phyloP scores from a whole-genome alignment of 2,888 invertebrate genomes.

The Venusia cambrica region DNA sequence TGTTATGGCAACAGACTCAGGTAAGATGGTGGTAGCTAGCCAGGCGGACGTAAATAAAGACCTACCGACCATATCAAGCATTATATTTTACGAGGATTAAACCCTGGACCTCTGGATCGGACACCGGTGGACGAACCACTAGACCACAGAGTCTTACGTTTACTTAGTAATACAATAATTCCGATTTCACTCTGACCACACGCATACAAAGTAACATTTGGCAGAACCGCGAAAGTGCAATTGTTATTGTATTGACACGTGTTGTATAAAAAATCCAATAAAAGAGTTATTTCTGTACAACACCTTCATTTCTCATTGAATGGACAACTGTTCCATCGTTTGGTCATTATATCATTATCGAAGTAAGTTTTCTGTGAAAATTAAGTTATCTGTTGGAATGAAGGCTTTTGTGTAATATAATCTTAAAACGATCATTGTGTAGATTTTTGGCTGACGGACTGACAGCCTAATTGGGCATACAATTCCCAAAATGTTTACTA shows the following conservation, averaged over 20 bases:
- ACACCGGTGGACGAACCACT: too few relatives aligned
- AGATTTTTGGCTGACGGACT: too few relatives aligned
- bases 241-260: constrained; percentile 47
- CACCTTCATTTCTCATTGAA: constrained; percentile 26
- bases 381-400: constrained; percentile 7
- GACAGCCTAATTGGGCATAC: too few relatives aligned
- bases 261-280: constrained; percentile 3
- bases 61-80: too few relatives aligned
- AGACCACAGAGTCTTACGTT: too few relatives aligned
- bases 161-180: too few relatives aligned
- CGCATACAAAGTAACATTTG: constrained; percentile 57
- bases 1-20: too few relatives aligned
- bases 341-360: constrained; percentile 15
- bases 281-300: constrained; percentile 5
- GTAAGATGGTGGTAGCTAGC: too few relatives aligned
- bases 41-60: too few relatives aligned
- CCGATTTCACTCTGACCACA: constrained; percentile 32
- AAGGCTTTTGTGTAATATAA: constrained; percentile 1
- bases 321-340: constrained; percentile 16
- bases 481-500: background rate
- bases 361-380: constrained; percentile 2
- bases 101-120: too few relatives aligned
- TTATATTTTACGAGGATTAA: too few relatives aligned
- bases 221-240: constrained; percentile 63
- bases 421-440: too few relatives aligned